These are phyloP conservation scores for Popillia japonica DNA, from an alignment of 1,140 invertebrate genomes.

Conservation along the genomic window DNA sequence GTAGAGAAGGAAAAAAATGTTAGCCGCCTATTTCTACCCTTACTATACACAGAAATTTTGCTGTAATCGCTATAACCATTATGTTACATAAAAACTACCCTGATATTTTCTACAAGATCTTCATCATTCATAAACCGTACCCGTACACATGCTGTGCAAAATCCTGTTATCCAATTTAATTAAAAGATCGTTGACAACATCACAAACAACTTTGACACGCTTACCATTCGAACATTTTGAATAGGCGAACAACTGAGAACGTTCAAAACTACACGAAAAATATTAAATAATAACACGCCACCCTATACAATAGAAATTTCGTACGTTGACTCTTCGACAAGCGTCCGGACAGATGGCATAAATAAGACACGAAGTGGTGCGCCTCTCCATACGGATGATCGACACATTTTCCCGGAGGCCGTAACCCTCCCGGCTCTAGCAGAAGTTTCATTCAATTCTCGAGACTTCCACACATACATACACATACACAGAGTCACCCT, in stretches of 20 bases:
- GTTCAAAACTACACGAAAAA: slow-evolving; percentile 29
- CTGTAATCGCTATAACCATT: no score
- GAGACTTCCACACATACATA: neutral
- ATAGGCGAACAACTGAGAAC: slow-evolving; percentile 5
- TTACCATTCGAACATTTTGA: neutral
- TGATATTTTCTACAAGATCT: no score
- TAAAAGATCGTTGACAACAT: slow-evolving; percentile 29
- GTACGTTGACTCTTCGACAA: neutral
- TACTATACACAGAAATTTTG: no score
- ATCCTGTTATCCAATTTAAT: neutral
- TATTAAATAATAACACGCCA: slow-evolving; percentile 29
- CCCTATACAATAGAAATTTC: neutral
- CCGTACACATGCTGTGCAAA: no score
- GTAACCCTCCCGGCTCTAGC: neutral
- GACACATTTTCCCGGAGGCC: slow-evolving; percentile 20
- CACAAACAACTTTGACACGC: slow-evolving; percentile 7
- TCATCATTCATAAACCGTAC: no score
- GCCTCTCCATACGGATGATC: neutral
- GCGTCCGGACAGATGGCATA: slow-evolving; percentile 22
- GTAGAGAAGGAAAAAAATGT: no score
- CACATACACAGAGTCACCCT: neutral
- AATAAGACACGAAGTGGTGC: slow-evolving; percentile 26
- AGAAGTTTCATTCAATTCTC: slow-evolving; percentile 4
- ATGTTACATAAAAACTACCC: no score
- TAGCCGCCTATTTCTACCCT: no score